phyloP scores from a whole-genome alignment of 2,888 invertebrate species.

The Periphyllus acericola region DNA sequence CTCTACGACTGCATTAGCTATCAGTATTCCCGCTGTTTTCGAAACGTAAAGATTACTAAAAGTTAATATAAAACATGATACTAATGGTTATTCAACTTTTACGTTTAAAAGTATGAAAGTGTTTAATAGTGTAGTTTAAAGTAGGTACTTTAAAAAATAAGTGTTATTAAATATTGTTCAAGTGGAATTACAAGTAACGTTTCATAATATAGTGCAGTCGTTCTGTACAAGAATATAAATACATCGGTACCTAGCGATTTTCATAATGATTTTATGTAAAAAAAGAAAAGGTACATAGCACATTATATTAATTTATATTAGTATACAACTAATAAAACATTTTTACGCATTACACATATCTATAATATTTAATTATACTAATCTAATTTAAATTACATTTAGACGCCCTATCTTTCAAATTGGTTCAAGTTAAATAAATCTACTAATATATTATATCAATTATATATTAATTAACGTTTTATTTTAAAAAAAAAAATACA shows the following conservation, averaged over 20 bases:
- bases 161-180: background rate
- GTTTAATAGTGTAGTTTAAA: background rate
- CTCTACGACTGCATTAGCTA: background rate
- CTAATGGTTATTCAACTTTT: background rate
- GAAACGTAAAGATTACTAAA: conserved; percentile 25
- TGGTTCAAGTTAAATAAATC: too few species aligned
- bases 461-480: too few species aligned
- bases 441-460: too few species aligned
- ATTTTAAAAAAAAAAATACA: too few species aligned
- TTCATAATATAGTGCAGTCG: background rate
- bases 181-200: background rate
- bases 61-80: background rate
- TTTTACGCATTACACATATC: too few species aligned
- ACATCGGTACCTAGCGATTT: conserved; percentile 7
- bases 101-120: background rate
- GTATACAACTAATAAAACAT: too few species aligned
- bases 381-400: too few species aligned
- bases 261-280: conserved; percentile 54
- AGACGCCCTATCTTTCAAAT: too few species aligned
- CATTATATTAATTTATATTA: background rate
- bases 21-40: conserved; percentile 51
- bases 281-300: conserved; percentile 51
- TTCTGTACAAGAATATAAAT: background rate
- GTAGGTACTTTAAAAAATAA: background rate
- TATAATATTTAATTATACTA: too few species aligned